Conservation (phyloP, 2,888 invertebrate species). For the Tromatobia lineatoria region DNA sequence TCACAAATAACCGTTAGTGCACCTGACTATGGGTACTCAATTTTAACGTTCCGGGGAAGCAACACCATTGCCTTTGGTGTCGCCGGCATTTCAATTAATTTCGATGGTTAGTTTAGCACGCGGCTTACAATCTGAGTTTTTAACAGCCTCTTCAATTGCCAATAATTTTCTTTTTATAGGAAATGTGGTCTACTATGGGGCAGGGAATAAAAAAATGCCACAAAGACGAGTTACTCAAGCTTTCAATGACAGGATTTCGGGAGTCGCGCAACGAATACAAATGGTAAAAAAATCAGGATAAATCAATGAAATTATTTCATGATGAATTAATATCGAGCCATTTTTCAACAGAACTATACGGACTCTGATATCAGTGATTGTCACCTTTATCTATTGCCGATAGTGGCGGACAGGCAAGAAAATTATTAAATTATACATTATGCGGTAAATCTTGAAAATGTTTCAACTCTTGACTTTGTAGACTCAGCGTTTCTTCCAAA, state of each 20-base stretch:
- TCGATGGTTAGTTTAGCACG: background rate
- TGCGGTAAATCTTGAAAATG: background rate
- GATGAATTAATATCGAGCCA: background rate
- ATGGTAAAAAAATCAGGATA: background rate
- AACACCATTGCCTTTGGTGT: background rate
- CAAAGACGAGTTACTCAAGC: background rate
- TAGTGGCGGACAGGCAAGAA: background rate
- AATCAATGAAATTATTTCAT: background rate
- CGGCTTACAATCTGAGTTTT: background rate
- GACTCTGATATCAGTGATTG: slow-evolving; percentile 1
- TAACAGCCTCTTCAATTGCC: too few relatives aligned
- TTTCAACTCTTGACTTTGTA: background rate
- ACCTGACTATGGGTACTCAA: background rate
- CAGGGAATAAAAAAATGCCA: background rate
- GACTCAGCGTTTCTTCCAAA: background rate
- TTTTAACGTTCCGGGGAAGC: background rate
- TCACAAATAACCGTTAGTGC: background rate
- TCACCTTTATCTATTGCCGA: background rate
- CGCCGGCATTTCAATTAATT: background rate
- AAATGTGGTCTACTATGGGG: background rate
- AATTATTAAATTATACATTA: background rate
- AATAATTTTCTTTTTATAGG: background rate
- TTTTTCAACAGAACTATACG: background rate
- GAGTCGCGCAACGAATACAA: background rate
- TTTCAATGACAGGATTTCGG: background rate